phyloP scores from a whole-genome alignment of 2,113 vertebrate species.

The Ammospiza caudacuta region DNA sequence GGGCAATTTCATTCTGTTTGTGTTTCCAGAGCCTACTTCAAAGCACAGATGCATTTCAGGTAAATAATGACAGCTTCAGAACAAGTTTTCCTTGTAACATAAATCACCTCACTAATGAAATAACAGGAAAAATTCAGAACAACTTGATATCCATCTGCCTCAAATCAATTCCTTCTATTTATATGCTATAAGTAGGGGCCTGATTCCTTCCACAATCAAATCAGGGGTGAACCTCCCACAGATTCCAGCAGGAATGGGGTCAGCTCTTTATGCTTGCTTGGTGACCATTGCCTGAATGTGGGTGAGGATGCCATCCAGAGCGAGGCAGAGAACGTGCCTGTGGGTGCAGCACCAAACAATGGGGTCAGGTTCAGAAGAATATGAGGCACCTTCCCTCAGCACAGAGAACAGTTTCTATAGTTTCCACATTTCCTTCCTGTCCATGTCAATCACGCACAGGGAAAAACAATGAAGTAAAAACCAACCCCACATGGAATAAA shows the following conservation, averaged over 20 bases:
- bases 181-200: neutral
- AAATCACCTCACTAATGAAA: slow-evolving; percentile 43
- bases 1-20: slow-evolving; percentile 52
- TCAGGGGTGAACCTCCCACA: neutral
- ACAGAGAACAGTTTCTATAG: slow-evolving; percentile 21
- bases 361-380: slow-evolving; percentile 21
- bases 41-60: slow-evolving; percentile 43
- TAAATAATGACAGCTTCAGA: slow-evolving; percentile 45
- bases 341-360: neutral
- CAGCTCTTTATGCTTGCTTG: neutral
- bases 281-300: neutral
- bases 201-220: neutral
- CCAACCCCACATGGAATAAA: neutral
- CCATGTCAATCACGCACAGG: neutral
- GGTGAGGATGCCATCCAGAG: neutral
- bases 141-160: slow-evolving; percentile 21
- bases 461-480: slow-evolving; percentile 50
- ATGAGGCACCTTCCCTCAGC: slow-evolving; percentile 22
- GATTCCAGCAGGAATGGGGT: neutral
- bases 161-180: slow-evolving; percentile 33
- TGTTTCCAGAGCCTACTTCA: slow-evolving; percentile 44
- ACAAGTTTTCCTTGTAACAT: slow-evolving; percentile 40
- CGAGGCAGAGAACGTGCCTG: neutral
- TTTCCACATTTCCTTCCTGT: slow-evolving; percentile 61
- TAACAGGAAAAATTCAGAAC: slow-evolving; percentile 7